Evolutionary conservation across 2,797 vertebrate species (phyloP).

Genomic region (Sus cebifrons): DNA sequence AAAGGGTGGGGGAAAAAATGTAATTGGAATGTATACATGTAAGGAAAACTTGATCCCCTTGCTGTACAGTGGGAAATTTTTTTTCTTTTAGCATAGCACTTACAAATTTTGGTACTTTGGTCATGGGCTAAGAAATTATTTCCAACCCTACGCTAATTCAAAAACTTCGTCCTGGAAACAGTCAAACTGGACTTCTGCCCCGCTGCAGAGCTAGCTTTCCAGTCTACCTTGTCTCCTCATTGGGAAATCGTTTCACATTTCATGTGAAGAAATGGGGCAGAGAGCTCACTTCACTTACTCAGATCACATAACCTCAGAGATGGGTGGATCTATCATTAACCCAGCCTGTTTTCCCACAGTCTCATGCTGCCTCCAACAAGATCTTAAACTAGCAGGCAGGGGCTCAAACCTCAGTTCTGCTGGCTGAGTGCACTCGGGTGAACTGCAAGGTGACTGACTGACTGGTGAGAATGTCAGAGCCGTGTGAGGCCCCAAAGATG

Average conservation of each 20-base stretch:
- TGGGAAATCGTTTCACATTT: background rate
- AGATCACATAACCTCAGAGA: background rate
- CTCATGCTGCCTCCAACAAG: background rate
- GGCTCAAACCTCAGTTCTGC: conserved; percentile 39
- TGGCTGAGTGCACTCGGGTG: background rate
- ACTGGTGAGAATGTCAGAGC: background rate
- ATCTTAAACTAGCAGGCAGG: background rate
- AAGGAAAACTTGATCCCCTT: too few relatives aligned
- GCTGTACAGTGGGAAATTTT: too few relatives aligned
- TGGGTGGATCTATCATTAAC: background rate
- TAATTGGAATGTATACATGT: too few relatives aligned
- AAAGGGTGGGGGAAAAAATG: too few relatives aligned
- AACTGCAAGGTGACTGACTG: background rate
- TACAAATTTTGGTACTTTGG: background rate
- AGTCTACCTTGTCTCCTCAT: fast-evolving
- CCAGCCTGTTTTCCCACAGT: background rate
- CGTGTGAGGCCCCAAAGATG: fast-evolving
- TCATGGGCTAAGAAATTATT: background rate
- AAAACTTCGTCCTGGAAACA: background rate
- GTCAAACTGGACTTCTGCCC: background rate
- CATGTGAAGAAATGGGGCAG: background rate
- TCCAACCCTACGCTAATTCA: background rate
- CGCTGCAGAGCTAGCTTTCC: background rate
- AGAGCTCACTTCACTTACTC: background rate
- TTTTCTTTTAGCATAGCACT: background rate